Conservation (phyloP, 2,113 vertebrate species). For the Psilopsiagon aymara region DNA sequence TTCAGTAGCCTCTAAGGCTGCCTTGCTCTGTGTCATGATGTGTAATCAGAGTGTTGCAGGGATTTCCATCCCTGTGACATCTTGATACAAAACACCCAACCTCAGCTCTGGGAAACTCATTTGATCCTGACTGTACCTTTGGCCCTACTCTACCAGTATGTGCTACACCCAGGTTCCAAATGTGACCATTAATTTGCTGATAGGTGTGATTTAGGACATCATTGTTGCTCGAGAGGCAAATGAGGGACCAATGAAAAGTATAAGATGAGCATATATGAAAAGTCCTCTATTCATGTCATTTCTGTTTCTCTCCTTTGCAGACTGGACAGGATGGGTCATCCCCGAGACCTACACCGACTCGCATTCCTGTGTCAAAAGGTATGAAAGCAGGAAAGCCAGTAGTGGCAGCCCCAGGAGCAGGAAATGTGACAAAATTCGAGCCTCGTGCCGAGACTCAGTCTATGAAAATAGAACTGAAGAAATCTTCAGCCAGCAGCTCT, state of each 20-base stretch:
- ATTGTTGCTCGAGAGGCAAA: background rate
- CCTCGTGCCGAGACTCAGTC: conserved; percentile 89
- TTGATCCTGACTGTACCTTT: background rate
- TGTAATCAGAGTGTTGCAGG: background rate
- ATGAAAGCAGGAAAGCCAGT: conserved; percentile 89
- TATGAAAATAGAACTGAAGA: conserved; percentile 98
- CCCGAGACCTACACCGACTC: conserved; percentile 83
- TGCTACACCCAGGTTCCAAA: background rate
- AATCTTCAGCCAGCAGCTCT: conserved; percentile 82
- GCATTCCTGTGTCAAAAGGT: conserved; percentile 95
- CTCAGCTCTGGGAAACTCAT: background rate
- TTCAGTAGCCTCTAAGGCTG: background rate
- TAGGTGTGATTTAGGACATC: background rate
- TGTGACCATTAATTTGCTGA: background rate
- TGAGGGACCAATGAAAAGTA: background rate
- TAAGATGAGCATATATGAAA: background rate
- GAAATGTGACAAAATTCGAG: conserved; percentile 88
- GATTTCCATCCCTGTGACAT: background rate
- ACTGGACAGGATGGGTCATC: conserved; percentile 85
- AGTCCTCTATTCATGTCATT: background rate
- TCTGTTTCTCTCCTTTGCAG: conserved; percentile 77
- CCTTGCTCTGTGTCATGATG: background rate
- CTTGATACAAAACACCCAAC: background rate
- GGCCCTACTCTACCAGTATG: background rate
- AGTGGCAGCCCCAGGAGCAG: conserved; percentile 86